Evolutionary conservation across 2,888 invertebrate species (phyloP).

Genomic region (Mermis nigrescens): DNA sequence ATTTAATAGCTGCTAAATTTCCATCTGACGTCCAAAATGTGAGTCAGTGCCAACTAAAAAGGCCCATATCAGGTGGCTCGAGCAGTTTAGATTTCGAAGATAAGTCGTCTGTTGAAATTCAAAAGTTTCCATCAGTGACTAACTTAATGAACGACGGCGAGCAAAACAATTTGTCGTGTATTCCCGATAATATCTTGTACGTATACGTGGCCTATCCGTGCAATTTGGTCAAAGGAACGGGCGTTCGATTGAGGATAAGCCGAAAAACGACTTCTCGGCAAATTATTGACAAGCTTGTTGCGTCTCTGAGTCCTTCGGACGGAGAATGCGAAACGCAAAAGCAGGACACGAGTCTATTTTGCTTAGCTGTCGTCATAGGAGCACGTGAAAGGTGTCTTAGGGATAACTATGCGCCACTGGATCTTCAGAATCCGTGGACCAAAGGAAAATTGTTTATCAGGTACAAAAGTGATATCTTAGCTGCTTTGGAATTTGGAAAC

Average conservation of each 20-base stretch:
- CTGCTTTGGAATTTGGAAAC: conserved; percentile 35
- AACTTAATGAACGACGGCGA: too few species aligned
- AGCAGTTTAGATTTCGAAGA: too few species aligned
- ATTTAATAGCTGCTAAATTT: too few species aligned
- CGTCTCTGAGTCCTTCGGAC: conserved; percentile 56
- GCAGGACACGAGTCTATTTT: conserved; percentile 63
- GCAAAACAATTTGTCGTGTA: too few species aligned
- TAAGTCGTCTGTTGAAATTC: too few species aligned
- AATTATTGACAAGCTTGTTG: conserved; percentile 75
- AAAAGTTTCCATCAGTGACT: too few species aligned
- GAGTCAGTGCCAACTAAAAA: too few species aligned
- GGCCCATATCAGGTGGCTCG: too few species aligned
- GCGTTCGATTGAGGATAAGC: conserved; percentile 76
- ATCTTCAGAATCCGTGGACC: conserved; percentile 84
- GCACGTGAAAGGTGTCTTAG: conserved; percentile 75
- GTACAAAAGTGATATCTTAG: conserved; percentile 51
- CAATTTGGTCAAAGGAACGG: conserved; percentile 73
- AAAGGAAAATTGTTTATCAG: conserved; percentile 77
- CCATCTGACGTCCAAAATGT: too few species aligned
- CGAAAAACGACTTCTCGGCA: conserved; percentile 77
- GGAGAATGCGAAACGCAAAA: conserved; percentile 45
- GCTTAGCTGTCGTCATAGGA: conserved; percentile 82
- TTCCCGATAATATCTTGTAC: too few species aligned
- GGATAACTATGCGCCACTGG: conserved; percentile 78
- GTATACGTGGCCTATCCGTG: conserved; percentile 91